These are phyloP conservation scores for Epirrita christyi DNA, from an alignment of 2,888 invertebrate species.

Conservation along the genomic window DNA sequence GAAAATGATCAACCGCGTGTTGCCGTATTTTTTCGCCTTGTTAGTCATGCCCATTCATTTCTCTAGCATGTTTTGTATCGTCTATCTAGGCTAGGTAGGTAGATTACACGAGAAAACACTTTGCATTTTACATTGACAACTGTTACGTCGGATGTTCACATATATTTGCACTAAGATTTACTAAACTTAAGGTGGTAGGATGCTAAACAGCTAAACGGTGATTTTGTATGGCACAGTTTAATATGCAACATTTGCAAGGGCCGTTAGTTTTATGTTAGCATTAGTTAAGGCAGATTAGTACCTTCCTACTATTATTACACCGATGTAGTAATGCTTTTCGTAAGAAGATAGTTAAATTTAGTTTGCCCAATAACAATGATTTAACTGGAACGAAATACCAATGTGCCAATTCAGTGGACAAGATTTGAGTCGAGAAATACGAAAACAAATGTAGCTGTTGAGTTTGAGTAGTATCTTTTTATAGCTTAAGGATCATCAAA, in stretches of 20 bases:
- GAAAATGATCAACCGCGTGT: constrained; percentile 17
- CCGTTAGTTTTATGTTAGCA: constrained; percentile 19
- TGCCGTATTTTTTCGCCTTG: constrained; percentile 8
- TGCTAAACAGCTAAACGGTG: constrained; percentile 23
- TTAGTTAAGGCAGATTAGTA: constrained; percentile 13
- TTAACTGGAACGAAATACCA: constrained; percentile 13
- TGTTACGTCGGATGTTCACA: constrained; percentile 30
- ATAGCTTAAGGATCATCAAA: too few relatives aligned
- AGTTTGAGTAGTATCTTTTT: too few relatives aligned
- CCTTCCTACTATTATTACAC: constrained; percentile 10
- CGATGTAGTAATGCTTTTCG: constrained; percentile 15
- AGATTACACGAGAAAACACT: constrained; percentile 50
- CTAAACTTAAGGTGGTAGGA: constrained; percentile 11
- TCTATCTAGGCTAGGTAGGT: constrained; percentile 31
- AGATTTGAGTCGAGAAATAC: not conserved
- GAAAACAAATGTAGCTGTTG: not conserved
- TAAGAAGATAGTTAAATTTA: constrained; percentile 25
- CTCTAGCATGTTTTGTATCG: constrained; percentile 21
- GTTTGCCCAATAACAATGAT: constrained; percentile 24
- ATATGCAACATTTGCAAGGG: constrained; percentile 12
- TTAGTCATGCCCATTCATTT: constrained; percentile 35
- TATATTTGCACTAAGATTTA: constrained; percentile 21
- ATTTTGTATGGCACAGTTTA: constrained; percentile 20
- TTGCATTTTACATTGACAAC: constrained; percentile 51
- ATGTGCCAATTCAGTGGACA: not conserved